Evolutionary conservation across 2,113 vertebrate genomes (phyloP).

Genomic region (Sebastes schlegelii): DNA sequence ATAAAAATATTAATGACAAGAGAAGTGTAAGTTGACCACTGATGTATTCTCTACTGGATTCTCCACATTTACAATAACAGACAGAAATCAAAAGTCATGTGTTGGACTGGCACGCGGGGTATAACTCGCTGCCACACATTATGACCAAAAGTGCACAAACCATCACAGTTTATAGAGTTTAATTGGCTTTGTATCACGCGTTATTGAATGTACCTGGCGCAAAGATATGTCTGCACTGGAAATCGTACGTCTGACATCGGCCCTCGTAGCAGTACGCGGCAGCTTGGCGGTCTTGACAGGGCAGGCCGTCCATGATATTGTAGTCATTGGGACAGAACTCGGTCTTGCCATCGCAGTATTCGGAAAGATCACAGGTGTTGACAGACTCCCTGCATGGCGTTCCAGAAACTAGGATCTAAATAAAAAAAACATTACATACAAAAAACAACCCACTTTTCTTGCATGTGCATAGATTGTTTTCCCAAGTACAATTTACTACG

Average conservation of each 20-base stretch:
- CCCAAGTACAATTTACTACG: background rate
- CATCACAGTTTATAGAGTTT: background rate
- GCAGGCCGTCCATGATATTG: constrained; percentile 88
- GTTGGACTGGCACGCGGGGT: background rate
- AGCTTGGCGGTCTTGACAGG: constrained; percentile 73
- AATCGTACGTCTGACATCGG: constrained; percentile 88
- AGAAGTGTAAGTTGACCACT: background rate
- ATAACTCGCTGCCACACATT: background rate
- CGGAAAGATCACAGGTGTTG: constrained; percentile 88
- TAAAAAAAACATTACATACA: background rate
- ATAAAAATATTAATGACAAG: background rate
- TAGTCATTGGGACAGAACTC: constrained; percentile 85
- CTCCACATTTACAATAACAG: background rate
- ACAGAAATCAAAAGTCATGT: background rate
- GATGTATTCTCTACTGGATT: background rate
- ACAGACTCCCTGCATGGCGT: constrained; percentile 78
- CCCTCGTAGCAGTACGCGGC: constrained; percentile 89
- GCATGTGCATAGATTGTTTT: background rate
- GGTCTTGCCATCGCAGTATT: constrained; percentile 86
- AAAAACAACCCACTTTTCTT: background rate
- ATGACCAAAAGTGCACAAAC: background rate
- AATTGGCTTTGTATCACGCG: background rate
- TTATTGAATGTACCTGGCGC: constrained; percentile 77
- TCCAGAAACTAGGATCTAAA: constrained; percentile 86
- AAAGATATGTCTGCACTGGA: constrained; percentile 87